Evolutionary conservation across 2,888 invertebrate genomes (phyloP).

Genomic region (Buathra laborator): DNA sequence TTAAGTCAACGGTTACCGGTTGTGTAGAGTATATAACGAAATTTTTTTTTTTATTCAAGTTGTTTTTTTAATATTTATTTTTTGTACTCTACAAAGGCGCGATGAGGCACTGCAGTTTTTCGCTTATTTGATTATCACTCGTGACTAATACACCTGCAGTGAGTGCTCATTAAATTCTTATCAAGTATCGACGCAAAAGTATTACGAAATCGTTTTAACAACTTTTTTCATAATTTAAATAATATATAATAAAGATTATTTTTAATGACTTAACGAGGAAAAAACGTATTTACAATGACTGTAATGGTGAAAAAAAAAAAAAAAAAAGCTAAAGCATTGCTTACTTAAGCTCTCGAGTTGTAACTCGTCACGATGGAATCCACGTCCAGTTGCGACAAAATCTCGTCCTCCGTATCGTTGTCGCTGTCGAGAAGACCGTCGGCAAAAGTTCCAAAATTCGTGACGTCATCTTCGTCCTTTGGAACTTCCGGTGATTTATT

Average conservation of each 20-base stretch:
- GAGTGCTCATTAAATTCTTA: not conserved
- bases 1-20: not conserved
- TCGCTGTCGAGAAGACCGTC: slow-evolving; percentile 69
- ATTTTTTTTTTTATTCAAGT: slow-evolving; percentile 15
- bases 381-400: slow-evolving; percentile 80
- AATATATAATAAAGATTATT: too few relatives aligned
- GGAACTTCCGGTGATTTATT: not conserved
- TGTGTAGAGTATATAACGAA: not conserved
- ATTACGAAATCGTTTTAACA: not conserved
- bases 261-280: not conserved
- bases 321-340: not conserved
- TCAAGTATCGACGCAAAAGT: not conserved
- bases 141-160: not conserved
- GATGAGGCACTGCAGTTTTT: not conserved
- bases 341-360: slow-evolving; percentile 41
- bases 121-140: not conserved
- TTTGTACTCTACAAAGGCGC: slow-evolving; percentile 38
- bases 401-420: slow-evolving; percentile 78
- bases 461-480: not conserved
- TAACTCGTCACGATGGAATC: slow-evolving; percentile 73
- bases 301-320: slow-evolving; percentile 1
- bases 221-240: too few relatives aligned
- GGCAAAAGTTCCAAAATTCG: slow-evolving; percentile 48
- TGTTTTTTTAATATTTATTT: not conserved
- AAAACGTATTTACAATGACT: slow-evolving; percentile 36